Conservation (phyloP, 2,888 invertebrate species). For the Callyntrura sp. region DNA sequence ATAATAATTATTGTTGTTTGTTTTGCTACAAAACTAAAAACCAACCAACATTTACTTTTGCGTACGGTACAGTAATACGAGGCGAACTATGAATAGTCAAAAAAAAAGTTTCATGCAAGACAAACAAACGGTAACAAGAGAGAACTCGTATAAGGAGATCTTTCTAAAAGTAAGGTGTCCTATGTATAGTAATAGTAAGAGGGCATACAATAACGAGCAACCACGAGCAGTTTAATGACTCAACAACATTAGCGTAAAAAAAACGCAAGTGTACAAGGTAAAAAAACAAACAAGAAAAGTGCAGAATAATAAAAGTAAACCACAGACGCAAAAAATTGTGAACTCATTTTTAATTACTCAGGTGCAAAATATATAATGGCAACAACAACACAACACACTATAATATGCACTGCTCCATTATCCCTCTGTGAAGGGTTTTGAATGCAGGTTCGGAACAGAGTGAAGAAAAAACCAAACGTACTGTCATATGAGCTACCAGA, state of each 20-base stretch:
- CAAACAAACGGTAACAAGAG: conserved; percentile 60
- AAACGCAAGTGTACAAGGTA: conserved; percentile 14
- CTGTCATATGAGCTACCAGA: not conserved
- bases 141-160: conserved; percentile 17
- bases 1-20: conserved; percentile 8
- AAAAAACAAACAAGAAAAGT: conserved; percentile 9
- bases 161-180: not conserved
- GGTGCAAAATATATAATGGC: conserved; percentile 34
- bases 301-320: conserved; percentile 8
- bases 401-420: conserved; percentile 22
- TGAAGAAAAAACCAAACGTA: not conserved
- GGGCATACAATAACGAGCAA: conserved; percentile 23
- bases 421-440: conserved; percentile 4
- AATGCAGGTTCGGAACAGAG: conserved; percentile 12
- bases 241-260: conserved; percentile 41
- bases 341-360: conserved; percentile 54
- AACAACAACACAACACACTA: not conserved
- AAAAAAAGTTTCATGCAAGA: conserved; percentile 59
- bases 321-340: conserved; percentile 20
- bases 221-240: conserved; percentile 50
- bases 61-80: conserved; percentile 30
- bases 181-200: conserved; percentile 17
- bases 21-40: conserved; percentile 31
- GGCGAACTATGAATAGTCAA: conserved; percentile 24
- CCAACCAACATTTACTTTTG: conserved; percentile 40